Conservation (phyloP, 2,888 invertebrate genomes). For the Netelia melanura region DNA sequence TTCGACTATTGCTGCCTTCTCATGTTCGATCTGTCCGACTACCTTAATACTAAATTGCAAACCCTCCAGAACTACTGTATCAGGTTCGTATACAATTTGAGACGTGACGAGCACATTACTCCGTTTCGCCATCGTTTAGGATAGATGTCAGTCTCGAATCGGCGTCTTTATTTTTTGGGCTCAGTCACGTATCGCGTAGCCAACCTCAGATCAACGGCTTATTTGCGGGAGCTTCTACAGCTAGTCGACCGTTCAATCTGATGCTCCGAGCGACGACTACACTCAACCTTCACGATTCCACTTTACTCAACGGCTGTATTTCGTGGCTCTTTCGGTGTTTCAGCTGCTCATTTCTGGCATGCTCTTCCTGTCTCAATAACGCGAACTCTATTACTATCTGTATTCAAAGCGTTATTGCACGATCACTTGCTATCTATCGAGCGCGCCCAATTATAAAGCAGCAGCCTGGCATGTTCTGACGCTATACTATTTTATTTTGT, state of each 20-base stretch:
- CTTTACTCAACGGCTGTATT: neutral
- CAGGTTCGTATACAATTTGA: conserved; percentile 25
- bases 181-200: no score
- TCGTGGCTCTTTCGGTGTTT: conserved; percentile 17
- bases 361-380: conserved; percentile 6
- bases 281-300: neutral
- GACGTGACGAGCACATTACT: conserved; percentile 41
- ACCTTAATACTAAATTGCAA: no score
- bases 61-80: no score
- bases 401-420: no score
- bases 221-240: neutral
- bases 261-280: neutral
- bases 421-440: no score
- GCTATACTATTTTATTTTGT: no score
- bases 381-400: neutral
- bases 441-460: no score
- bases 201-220: no score
- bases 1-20: no score
- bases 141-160: conserved; percentile 39
- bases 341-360: neutral
- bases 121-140: conserved; percentile 32
- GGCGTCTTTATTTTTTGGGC: neutral
- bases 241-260: no score
- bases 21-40: no score
- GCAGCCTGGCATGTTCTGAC: no score